Evolutionary conservation across 2,113 vertebrate species (phyloP), one percentile per base, ranked within the genome.

Genomic region (Charina bottae): DNA sequence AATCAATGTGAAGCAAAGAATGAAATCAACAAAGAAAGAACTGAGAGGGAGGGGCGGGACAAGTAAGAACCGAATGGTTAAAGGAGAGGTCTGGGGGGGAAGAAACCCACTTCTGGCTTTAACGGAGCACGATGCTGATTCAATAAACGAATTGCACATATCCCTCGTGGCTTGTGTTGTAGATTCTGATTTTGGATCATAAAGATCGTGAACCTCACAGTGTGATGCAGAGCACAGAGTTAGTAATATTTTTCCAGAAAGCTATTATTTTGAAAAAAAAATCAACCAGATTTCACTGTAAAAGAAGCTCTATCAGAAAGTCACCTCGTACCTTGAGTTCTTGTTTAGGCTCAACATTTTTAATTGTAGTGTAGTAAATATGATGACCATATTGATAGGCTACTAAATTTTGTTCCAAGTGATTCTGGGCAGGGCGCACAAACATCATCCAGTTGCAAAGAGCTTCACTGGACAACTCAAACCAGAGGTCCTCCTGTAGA

Each of bases 361-460:
- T 99, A 95, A 99, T 99, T 21, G 98, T 99, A 2, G 99, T 99
- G 93, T 98, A 99, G 95, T 99, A 99, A 92, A 99, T 99, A 4
- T 99, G 98, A 0, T 99, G 98, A 92, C 99, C 99, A 0, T 99
- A 99, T 92, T 99, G 99, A 95, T 99, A 99, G 0, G 99, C 99
- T 68, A 99, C 99, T 94, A 99, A 97, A 96, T 99, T 99, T 97
- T 99, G 99, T 94, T 99, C 99, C 95, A 99, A 95, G 92, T 99
- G 99, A 93, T 99, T 99, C 97, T 99, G 98, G 42, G 99, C 99
- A 0, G 99, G 99, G 19, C 99, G 97, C 13, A 99, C 99, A 93
- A 99, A 99, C 99, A 99, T 99, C 98, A 99, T 98, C 99, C 99
- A 99, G 96, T 99, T 99, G 95, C 99, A 99, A 78, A 98, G 98